Percentiles rank a stretch among this genome's conserved stretches.
phyloP scores from a whole-genome alignment of 2,888 invertebrate species.

The Oligia strigilis region DNA sequence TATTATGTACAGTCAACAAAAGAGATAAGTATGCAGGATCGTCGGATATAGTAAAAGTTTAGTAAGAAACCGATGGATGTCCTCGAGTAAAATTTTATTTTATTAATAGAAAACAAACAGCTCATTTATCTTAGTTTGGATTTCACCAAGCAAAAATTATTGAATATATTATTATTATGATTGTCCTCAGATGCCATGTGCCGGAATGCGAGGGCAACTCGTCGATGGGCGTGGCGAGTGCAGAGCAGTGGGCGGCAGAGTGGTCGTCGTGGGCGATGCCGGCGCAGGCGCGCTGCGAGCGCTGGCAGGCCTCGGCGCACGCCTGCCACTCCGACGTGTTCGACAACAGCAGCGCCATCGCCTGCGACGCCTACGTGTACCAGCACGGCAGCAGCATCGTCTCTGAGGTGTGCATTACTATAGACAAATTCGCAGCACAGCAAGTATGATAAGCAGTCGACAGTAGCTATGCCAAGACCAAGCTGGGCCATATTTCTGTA shows the following conservation, averaged over 20 bases:
- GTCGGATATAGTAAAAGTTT: no score
- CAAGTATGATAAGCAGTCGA: no score
- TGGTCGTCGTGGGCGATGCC: slow-evolving; percentile 79
- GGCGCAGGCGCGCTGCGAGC: slow-evolving; percentile 75
- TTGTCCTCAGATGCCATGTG: slow-evolving; percentile 83
- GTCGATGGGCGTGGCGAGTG: slow-evolving; percentile 64
- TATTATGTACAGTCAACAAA: no score
- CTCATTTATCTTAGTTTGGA: not conserved
- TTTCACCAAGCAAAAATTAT: not conserved
- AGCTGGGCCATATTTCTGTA: slow-evolving; percentile 9
- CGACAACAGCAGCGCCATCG: slow-evolving; percentile 74
- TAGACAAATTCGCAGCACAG: no score
- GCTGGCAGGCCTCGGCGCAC: slow-evolving; percentile 70
- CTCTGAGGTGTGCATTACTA: slow-evolving; percentile 84
- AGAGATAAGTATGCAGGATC: no score
- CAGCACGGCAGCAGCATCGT: slow-evolving; percentile 88
- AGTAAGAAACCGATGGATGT: no score
- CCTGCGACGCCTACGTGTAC: slow-evolving; percentile 87
- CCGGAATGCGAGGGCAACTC: slow-evolving; percentile 88
- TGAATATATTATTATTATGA: not conserved
- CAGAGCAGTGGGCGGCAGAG: slow-evolving; percentile 71
- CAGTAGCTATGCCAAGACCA: not conserved
- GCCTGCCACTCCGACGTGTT: slow-evolving; percentile 80
- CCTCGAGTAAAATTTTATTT: no score
- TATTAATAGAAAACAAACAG: no score